Conservation (phyloP, 1,140 invertebrate species). For the Danaus plexippus region DNA sequence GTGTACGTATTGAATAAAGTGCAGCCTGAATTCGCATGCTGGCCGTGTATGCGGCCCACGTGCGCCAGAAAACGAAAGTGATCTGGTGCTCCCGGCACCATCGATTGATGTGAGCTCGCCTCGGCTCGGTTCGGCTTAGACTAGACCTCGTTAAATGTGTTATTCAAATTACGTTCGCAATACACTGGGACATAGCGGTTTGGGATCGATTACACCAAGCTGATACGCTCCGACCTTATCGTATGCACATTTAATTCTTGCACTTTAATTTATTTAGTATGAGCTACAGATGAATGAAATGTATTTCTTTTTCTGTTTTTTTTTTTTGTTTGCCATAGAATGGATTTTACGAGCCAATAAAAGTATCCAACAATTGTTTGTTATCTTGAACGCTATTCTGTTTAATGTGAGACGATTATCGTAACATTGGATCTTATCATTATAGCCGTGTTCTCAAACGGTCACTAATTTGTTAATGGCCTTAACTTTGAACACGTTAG, state of each 20-base stretch:
- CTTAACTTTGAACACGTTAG: background rate
- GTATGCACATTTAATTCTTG: no score
- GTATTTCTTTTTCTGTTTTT: no score
- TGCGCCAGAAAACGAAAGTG: constrained; percentile 66
- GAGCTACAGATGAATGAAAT: no score
- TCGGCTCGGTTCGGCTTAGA: constrained; percentile 43
- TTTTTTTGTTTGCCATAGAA: background rate
- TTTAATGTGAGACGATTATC: constrained; percentile 22
- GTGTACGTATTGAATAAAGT: constrained; percentile 58
- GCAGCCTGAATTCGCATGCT: constrained; percentile 61
- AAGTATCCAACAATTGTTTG: constrained; percentile 17
- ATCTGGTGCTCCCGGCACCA: constrained; percentile 59
- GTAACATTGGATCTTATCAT: constrained; percentile 20
- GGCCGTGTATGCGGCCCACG: constrained; percentile 58
- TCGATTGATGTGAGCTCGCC: constrained; percentile 49
- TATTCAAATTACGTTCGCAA: constrained; percentile 59
- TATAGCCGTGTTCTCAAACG: constrained; percentile 15
- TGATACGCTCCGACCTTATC: no score
- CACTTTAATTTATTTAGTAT: no score
- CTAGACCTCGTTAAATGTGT: constrained; percentile 57
- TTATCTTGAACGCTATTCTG: constrained; percentile 15
- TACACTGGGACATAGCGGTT: constrained; percentile 20
- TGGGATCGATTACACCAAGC: constrained; percentile 36
- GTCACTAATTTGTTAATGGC: constrained; percentile 19
- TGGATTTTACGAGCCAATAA: constrained; percentile 16